Base-by-base conservation (phyloP, 2,113 vertebrate genomes). In the Ophthalmolycus amberensis region DNA sequence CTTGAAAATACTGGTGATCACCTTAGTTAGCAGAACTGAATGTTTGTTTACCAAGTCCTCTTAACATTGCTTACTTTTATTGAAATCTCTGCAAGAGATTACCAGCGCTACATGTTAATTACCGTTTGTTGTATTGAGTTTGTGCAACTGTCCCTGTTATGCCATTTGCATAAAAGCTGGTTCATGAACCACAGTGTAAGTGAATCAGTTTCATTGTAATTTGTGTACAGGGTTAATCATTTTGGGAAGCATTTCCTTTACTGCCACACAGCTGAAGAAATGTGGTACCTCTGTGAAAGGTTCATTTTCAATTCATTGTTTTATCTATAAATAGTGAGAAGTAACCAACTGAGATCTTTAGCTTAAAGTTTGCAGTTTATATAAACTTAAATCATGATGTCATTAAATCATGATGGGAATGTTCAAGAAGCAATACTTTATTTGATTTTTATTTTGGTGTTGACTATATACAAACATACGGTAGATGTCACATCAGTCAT, bases 111-210 rank as follows among this genome's bases (percentile, higher is more conserved):
- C 81, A 81, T 95, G 90, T 94, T 94, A 90, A 93, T 95, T 93
- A 94, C 90, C 92, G 87, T 92, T 94, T 92, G 90, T 89, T 83
- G 90, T 93, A 93, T 90, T 93, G 87, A 93, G 93, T 93, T 94
- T 94, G 92, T 95, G 91, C 94, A 90, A 91, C 91, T 94, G 91
- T 94, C 85, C 91, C 77, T 86, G 89, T 95, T 93, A 89, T 89
- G 65, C 91, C 94, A 93, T 95, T 95, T 95, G 92, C 94, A 95
- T 96, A 96, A 96, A 96, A 90, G 92, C 91, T 63, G 92, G 95
- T 95, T 95, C 93, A 95, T 94, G 90, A 93, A 91, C 59, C 71
- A 68, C 15, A 73, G 64, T n/a, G 52, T 56, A 58, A 52, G 16
- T 81, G 58, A 74, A 76, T 89, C 16, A 0, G 44, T 84, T 85